Evolutionary conservation across 2,888 invertebrate species (phyloP).

Genomic region (Sarcophaga rosellei): DNA sequence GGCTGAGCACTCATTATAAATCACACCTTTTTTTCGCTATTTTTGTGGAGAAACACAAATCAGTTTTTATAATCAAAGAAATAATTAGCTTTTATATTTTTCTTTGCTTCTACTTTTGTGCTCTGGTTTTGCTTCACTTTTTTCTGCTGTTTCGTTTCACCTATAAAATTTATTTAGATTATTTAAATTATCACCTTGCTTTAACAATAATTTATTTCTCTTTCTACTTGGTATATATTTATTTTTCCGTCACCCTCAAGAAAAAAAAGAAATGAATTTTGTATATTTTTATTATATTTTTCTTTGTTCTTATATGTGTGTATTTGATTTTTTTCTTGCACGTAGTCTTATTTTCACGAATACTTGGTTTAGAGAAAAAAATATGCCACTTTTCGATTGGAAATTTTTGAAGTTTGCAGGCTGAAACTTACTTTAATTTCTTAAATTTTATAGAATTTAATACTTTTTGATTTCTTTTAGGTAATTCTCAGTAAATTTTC

Average conservation of each 20-base stretch:
- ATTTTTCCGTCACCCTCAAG: slow-evolving; percentile 30
- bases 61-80: slow-evolving; percentile 4
- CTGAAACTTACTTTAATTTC: slow-evolving; percentile 62
- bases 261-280: slow-evolving; percentile 26
- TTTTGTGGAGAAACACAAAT: slow-evolving; percentile 40
- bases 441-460: slow-evolving; percentile 45
- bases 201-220: slow-evolving; percentile 16
- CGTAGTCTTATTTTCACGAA: slow-evolving; percentile 61
- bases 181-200: slow-evolving; percentile 32
- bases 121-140: slow-evolving; percentile 15
- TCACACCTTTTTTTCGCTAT: slow-evolving; percentile 62
- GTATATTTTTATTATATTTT: slow-evolving; percentile 36
- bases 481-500: slow-evolving; percentile 41
- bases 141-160: slow-evolving; percentile 25
- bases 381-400: slow-evolving; percentile 21
- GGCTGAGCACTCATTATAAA: slow-evolving; percentile 87
- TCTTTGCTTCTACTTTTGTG: slow-evolving; percentile 16
- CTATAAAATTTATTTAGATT: slow-evolving; percentile 35
- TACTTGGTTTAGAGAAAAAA: slow-evolving; percentile 20
- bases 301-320: slow-evolving; percentile 52
- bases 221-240: slow-evolving; percentile 17
- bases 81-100: slow-evolving; percentile 32
- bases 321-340: slow-evolving; percentile 51
- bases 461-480: slow-evolving; percentile 42
- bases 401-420: slow-evolving; percentile 19